Conservation (phyloP, 1,140 invertebrate species). For the Belonocnema kinseyi region DNA sequence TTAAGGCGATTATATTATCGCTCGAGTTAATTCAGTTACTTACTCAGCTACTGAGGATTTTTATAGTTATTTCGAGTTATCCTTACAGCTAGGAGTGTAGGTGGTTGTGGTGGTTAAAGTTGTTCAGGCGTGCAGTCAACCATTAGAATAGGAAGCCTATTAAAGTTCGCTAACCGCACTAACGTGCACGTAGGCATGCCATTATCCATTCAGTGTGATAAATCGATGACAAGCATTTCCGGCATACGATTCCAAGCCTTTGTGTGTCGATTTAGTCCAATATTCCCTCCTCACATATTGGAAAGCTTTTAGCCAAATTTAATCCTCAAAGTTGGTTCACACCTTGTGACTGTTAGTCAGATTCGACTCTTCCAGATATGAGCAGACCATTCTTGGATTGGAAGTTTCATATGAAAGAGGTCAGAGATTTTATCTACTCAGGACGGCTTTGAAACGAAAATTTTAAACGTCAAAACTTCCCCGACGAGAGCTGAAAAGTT, state of each 20-base stretch:
- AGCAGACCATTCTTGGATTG: neutral
- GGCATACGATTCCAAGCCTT: conserved; percentile 25
- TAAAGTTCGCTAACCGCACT: conserved; percentile 27
- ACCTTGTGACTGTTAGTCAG: conserved; percentile 12
- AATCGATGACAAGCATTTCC: conserved; percentile 29
- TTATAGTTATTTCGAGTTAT: neutral
- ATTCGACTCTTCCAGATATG: neutral
- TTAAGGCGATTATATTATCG: conserved; percentile 10
- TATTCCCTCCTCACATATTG: neutral
- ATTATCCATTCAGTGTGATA: conserved; percentile 31
- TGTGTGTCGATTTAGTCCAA: conserved; percentile 14
- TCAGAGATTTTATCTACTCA: neutral
- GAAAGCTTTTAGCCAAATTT: conserved; percentile 30
- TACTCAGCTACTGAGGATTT: neutral
- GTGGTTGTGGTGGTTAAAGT: conserved; percentile 26
- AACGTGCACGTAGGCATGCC: conserved; percentile 25
- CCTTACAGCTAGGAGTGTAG: conserved; percentile 7
- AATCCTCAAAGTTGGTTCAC: neutral
- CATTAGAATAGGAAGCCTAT: conserved; percentile 26
- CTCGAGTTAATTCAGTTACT: neutral
- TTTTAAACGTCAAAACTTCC: no score
- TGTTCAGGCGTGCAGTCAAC: conserved; percentile 20
- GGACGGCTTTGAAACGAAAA: neutral
- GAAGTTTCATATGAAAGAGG: neutral
- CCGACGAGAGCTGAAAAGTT: no score